These are phyloP conservation scores for Hesperophylax magnus DNA, from an alignment of 1,140 invertebrate genomes.

Conservation along the genomic window DNA sequence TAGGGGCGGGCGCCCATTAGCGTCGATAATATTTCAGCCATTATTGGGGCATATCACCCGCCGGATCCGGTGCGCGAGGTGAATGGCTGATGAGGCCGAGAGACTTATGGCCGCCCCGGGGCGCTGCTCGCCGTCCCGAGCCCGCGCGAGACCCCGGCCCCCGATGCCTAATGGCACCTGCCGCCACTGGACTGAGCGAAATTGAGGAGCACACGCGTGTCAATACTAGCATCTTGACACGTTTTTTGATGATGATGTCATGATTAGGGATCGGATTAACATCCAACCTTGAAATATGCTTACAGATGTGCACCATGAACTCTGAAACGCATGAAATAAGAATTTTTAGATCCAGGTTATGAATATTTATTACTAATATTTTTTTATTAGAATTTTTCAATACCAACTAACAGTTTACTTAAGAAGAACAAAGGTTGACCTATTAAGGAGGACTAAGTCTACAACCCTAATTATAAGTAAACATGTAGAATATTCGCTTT, in stretches of 20 bases:
- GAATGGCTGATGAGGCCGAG: constrained; percentile 37
- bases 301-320: too few species aligned
- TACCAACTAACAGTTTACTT: too few species aligned
- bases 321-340: too few species aligned
- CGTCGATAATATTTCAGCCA: constrained; percentile 26
- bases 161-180: neutral
- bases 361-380: too few species aligned
- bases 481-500: too few species aligned
- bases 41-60: constrained; percentile 46
- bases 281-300: too few species aligned
- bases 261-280: neutral
- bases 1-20: constrained; percentile 44
- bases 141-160: neutral
- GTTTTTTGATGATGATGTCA: neutral
- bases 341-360: too few species aligned
- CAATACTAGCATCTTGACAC: neutral
- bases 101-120: constrained; percentile 41
- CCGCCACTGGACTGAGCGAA: neutral
- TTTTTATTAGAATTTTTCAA: too few species aligned
- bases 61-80: constrained; percentile 33
- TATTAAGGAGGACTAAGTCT: too few species aligned
- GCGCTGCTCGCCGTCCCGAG: neutral
- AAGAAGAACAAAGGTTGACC: too few species aligned
- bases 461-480: too few species aligned
- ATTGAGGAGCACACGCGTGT: constrained; percentile 10